Conservation (phyloP, 2,113 vertebrate species). For the Argyrosomus japonicus region DNA sequence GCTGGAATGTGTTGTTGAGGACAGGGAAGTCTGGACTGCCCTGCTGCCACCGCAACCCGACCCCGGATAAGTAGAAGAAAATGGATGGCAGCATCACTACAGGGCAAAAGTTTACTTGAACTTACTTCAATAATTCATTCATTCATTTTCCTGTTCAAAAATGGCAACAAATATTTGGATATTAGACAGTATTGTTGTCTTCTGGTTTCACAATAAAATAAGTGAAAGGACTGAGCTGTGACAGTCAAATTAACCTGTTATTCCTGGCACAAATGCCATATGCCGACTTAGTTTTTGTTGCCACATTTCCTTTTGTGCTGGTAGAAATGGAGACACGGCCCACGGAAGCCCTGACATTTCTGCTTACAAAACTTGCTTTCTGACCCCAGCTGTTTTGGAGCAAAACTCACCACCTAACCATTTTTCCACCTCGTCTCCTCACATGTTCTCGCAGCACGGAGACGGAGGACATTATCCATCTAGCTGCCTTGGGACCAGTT, state of each 20-base stretch:
- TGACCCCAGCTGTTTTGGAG: slow-evolving; percentile 35
- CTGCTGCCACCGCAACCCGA: no score
- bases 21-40: no score
- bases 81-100: no score
- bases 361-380: slow-evolving; percentile 17
- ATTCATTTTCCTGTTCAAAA: neutral
- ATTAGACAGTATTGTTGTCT: neutral
- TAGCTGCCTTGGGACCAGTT: slow-evolving; percentile 22
- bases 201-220: neutral
- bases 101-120: no score
- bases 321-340: neutral
- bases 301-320: slow-evolving; percentile 2
- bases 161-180: neutral
- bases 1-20: no score
- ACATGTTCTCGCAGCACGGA: slow-evolving; percentile 35
- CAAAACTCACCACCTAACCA: slow-evolving; percentile 24
- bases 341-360: slow-evolving; percentile 31
- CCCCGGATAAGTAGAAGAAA: no score
- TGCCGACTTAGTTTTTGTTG: slow-evolving; percentile 30
- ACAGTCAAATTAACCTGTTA: slow-evolving; percentile 20
- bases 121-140: no score
- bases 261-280: slow-evolving; percentile 3
- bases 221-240: slow-evolving; percentile 8
- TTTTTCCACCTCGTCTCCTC: slow-evolving; percentile 57
- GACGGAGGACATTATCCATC: slow-evolving; percentile 44